Percentiles rank a stretch among this genome's conserved stretches.
Conservation (phyloP, 2,113 vertebrate species). For the Struthio camelus region DNA sequence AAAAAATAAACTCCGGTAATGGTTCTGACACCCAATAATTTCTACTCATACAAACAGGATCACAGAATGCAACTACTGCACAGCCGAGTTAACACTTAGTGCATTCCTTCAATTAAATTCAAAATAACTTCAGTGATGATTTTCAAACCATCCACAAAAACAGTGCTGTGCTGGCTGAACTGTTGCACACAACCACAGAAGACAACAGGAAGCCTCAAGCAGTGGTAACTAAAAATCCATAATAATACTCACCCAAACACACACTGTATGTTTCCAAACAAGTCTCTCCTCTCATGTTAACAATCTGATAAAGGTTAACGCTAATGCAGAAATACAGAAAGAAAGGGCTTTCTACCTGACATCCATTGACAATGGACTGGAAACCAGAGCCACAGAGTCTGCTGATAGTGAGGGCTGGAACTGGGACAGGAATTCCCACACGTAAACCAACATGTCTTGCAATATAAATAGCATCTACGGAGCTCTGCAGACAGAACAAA, state of each 20-base stretch:
- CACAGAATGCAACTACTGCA: neutral
- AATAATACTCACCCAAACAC: neutral
- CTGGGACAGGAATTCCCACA: constrained; percentile 83
- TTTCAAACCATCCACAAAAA: neutral
- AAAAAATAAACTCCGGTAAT: neutral
- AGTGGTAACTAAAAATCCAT: neutral
- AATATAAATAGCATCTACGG: constrained; percentile 85
- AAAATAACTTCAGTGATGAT: neutral
- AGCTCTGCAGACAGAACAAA: constrained; percentile 76
- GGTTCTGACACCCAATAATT: neutral
- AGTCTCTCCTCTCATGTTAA: accelerated
- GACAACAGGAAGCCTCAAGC: neutral
- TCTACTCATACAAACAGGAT: neutral
- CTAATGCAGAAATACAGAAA: neutral
- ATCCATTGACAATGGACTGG: constrained; percentile 90
- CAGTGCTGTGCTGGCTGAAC: neutral
- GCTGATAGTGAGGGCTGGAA: constrained; percentile 90
- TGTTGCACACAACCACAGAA: neutral
- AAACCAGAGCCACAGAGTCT: constrained; percentile 97
- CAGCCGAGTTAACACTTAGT: neutral
- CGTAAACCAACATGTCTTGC: constrained; percentile 92
- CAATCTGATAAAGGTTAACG: neutral
- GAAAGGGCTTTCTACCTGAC: constrained; percentile 81
- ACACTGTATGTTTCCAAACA: accelerated
- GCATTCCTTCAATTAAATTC: neutral